Conservation (phyloP, 2,113 vertebrate genomes). For the Carassius carassius region DNA sequence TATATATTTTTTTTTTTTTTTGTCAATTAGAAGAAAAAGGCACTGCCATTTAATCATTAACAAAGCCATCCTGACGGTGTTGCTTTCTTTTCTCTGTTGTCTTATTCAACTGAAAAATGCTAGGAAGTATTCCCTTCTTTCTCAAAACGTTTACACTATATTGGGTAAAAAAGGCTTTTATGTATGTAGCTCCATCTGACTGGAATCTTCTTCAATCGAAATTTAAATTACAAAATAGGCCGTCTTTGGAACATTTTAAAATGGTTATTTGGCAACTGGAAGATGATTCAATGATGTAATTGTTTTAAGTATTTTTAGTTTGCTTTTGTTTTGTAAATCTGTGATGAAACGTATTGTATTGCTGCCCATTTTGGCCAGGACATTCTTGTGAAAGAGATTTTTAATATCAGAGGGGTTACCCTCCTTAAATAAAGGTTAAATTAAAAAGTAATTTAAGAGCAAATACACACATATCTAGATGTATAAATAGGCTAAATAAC, state of each 20-base stretch:
- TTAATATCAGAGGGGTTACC: background rate
- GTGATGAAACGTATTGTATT: background rate
- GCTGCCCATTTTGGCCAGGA: background rate
- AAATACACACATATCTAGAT: background rate
- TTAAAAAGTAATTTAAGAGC: background rate
- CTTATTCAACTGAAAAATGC: background rate
- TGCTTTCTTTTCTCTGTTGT: background rate
- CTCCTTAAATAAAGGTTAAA: background rate
- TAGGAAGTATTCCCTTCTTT: no score
- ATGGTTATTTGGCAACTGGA: background rate
- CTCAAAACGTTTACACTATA: background rate
- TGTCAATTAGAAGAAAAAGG: background rate
- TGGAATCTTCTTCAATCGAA: background rate
- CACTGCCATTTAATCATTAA: conserved; percentile 5
- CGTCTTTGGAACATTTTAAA: background rate
- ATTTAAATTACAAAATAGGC: background rate
- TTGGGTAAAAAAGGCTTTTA: background rate
- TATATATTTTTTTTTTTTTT: no score
- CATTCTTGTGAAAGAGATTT: background rate
- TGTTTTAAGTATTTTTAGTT: background rate
- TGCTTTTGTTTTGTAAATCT: background rate
- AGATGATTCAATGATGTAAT: background rate
- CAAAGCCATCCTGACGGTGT: background rate
- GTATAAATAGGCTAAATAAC: background rate
- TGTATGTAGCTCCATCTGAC: background rate